phyloP scores from a whole-genome alignment of 2,113 vertebrate species.

The Vombatus ursinus region DNA sequence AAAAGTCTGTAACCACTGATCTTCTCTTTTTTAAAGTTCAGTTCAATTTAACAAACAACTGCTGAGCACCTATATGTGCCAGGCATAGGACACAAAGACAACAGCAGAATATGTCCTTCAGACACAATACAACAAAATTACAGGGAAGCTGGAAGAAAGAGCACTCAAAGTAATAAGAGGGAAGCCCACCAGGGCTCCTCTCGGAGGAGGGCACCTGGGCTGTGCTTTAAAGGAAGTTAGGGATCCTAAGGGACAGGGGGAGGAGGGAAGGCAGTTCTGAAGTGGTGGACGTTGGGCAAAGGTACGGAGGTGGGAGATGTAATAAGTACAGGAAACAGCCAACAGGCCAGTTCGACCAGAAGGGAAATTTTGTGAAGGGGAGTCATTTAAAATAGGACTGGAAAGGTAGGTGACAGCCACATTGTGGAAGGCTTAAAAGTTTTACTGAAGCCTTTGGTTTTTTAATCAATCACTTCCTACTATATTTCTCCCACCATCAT shows the following conservation, averaged over 20 bases:
- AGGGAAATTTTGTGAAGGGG: not conserved
- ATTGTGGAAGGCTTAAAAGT: not conserved
- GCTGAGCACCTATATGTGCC: not conserved
- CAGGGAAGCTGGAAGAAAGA: not conserved
- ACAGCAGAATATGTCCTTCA: not conserved
- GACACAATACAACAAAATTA: not conserved
- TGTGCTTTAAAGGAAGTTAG: not conserved
- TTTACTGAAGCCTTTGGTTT: not conserved
- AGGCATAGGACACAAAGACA: not conserved
- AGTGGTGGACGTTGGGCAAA: not conserved
- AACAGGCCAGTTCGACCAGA: not conserved
- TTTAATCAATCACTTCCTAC: not conserved
- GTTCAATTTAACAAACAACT: not conserved
- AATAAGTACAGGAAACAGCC: not conserved
- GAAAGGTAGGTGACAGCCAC: not conserved
- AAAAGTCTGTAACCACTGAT: not conserved
- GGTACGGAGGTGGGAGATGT: not conserved
- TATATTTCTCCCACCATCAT: not conserved
- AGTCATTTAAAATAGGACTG: not conserved
- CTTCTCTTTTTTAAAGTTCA: not conserved
- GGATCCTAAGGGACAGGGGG: not conserved
- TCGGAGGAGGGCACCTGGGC: not conserved
- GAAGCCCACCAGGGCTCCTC: not conserved
- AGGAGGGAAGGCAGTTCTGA: not conserved
- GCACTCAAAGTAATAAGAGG: not conserved